Percentiles rank a stretch among this genome's conserved stretches.
phyloP scores from a whole-genome alignment of 53 echinoderm and acorn worm species.

The Glandiceps talaboti region DNA sequence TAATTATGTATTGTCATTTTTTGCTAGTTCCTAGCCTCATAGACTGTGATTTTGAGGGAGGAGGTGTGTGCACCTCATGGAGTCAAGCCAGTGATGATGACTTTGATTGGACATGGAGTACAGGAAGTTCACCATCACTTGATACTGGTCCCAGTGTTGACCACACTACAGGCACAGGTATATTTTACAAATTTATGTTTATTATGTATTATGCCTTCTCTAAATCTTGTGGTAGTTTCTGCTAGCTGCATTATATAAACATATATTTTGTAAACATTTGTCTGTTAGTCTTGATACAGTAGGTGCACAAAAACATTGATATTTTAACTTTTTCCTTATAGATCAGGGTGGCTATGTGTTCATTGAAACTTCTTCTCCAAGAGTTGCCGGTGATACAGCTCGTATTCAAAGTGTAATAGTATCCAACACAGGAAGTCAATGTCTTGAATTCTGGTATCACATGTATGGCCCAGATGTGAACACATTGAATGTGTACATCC shows the following conservation, averaged over 20 bases:
- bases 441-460: conserved; percentile 80
- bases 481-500: conserved; percentile 45
- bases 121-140: conserved; percentile 26
- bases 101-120: conserved; percentile 61
- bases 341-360: conserved; percentile 41
- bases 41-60: conserved; percentile 76
- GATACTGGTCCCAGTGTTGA: conserved; percentile 57
- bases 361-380: conserved; percentile 40
- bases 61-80: conserved; percentile 30
- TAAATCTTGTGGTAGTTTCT: no score
- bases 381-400: not conserved
- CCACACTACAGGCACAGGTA: conserved; percentile 50
- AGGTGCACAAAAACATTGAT: no score
- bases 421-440: conserved; percentile 34
- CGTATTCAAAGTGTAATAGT: conserved; percentile 21
- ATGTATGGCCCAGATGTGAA: conserved; percentile 69
- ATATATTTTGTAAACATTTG: no score
- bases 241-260: no score
- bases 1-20: no score
- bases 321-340: no score
- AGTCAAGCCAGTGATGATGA: conserved; percentile 49
- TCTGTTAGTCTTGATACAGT: no score
- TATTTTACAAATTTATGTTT: no score
- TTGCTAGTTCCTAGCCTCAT: conserved; percentile 43
- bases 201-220: no score